These are phyloP conservation scores for Limnodromus scolopaceus DNA, from an alignment of 2,797 vertebrate genomes.

Conservation along the genomic window DNA sequence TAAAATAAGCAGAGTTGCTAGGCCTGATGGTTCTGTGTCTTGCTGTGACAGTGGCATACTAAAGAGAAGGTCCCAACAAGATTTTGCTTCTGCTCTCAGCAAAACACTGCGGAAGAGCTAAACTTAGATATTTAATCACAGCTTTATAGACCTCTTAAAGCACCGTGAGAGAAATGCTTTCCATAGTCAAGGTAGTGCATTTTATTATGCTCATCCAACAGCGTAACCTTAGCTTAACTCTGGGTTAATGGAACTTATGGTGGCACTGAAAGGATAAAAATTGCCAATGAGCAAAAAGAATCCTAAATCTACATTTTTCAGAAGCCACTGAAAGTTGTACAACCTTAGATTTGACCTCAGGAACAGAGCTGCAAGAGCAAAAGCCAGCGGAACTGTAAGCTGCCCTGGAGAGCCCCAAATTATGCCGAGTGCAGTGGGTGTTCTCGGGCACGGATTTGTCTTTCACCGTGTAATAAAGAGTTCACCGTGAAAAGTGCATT, in stretches of 20 bases:
- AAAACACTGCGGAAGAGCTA: conserved; percentile 1
- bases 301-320: background rate
- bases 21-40: background rate
- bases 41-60: background rate
- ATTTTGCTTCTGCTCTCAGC: conserved; percentile 25
- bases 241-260: conserved; percentile 45
- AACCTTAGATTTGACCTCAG: background rate
- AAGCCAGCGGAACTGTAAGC: background rate
- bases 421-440: background rate
- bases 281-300: background rate
- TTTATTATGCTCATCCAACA: conserved; percentile 49
- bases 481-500: background rate
- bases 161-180: conserved; percentile 27
- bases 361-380: background rate
- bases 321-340: background rate
- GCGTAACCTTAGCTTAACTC: conserved; percentile 59
- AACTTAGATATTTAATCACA: conserved; percentile 56
- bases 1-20: conserved; percentile 52
- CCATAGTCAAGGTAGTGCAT: background rate
- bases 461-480: background rate
- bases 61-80: conserved; percentile 8
- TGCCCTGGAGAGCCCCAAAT: background rate
- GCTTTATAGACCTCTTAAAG: conserved; percentile 51
- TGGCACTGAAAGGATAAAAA: conserved; percentile 24
- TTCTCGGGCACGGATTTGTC: background rate